These are phyloP conservation scores for Cichladusa arquata DNA, from an alignment of 2,113 vertebrate species.

Conservation along the genomic window DNA sequence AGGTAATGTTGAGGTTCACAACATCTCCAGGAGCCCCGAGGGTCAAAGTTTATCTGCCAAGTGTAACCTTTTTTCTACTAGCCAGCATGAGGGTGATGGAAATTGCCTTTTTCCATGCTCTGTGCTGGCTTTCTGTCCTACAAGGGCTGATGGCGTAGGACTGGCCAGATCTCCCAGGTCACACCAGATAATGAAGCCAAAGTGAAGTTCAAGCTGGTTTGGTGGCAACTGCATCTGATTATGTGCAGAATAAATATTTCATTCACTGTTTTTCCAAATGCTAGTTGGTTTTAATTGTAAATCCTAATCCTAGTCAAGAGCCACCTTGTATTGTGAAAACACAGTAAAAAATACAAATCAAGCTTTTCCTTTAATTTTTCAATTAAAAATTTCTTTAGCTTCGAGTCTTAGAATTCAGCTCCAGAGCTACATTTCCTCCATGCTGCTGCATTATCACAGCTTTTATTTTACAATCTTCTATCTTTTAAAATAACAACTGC, in stretches of 20 bases:
- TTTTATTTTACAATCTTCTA: not conserved
- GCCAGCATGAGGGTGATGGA: not conserved
- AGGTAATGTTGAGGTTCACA: not conserved
- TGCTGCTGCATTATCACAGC: not conserved
- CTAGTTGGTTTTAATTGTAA: not conserved
- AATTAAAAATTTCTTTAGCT: not conserved
- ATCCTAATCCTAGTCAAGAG: not conserved
- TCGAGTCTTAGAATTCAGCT: not conserved
- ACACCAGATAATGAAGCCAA: not conserved
- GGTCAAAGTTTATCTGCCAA: not conserved
- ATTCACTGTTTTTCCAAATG: not conserved
- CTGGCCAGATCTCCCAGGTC: not conserved
- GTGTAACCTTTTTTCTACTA: not conserved
- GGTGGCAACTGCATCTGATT: not conserved
- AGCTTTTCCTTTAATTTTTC: not conserved
- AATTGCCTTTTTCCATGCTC: not conserved
- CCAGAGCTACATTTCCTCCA: not conserved
- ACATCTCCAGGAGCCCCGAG: not conserved
- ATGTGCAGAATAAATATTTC: not conserved
- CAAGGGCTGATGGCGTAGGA: rapidly evolving
- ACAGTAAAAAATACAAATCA: not conserved
- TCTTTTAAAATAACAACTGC: not conserved
- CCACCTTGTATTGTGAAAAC: not conserved
- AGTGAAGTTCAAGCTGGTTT: not conserved
- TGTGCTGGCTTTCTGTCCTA: not conserved